These are phyloP conservation scores for Cryptocephalus moraei DNA, from an alignment of 2,888 invertebrate species.

Conservation along the genomic window DNA sequence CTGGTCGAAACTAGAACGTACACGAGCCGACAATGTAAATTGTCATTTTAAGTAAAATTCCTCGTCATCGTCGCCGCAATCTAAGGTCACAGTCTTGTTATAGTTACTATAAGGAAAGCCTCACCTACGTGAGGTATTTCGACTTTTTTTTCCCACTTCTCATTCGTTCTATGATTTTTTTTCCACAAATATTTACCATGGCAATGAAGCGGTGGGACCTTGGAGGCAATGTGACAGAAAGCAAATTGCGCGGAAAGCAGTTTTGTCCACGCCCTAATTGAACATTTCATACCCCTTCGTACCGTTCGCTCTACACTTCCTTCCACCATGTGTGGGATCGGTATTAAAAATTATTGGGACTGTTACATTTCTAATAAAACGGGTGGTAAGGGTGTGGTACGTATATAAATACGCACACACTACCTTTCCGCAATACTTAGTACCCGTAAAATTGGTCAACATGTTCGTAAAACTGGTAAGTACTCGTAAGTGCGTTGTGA, in stretches of 20 bases:
- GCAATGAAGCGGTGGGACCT: slow-evolving; percentile 36
- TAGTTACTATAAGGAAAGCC: slow-evolving; percentile 34
- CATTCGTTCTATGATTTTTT: background rate
- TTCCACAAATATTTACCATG: slow-evolving; percentile 33
- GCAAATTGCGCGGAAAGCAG: slow-evolving; percentile 17
- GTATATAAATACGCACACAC: slow-evolving; percentile 27
- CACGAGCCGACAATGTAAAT: slow-evolving; percentile 1
- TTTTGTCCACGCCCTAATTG: slow-evolving; percentile 11
- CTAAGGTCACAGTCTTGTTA: slow-evolving; percentile 31
- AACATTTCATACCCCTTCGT: slow-evolving; percentile 11
- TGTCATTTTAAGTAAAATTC: slow-evolving; percentile 8
- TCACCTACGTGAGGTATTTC: slow-evolving; percentile 36
- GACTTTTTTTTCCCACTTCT: slow-evolving; percentile 18
- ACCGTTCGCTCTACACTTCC: slow-evolving; percentile 23
- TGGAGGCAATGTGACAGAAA: slow-evolving; percentile 34
- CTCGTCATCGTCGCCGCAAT: slow-evolving; percentile 6
- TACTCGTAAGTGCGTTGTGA: slow-evolving; percentile 10
- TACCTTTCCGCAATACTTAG: slow-evolving; percentile 12
- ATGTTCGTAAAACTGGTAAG: slow-evolving; percentile 41
- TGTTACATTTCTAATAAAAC: slow-evolving; percentile 33
- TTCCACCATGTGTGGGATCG: slow-evolving; percentile 34
- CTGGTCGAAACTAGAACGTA: no score
- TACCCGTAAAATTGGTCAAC: slow-evolving; percentile 20
- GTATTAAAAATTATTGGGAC: slow-evolving; percentile 31
- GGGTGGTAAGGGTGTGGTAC: slow-evolving; percentile 33